Conservation (phyloP, 2,113 vertebrate species). For the Anthoscopus minutus region DNA sequence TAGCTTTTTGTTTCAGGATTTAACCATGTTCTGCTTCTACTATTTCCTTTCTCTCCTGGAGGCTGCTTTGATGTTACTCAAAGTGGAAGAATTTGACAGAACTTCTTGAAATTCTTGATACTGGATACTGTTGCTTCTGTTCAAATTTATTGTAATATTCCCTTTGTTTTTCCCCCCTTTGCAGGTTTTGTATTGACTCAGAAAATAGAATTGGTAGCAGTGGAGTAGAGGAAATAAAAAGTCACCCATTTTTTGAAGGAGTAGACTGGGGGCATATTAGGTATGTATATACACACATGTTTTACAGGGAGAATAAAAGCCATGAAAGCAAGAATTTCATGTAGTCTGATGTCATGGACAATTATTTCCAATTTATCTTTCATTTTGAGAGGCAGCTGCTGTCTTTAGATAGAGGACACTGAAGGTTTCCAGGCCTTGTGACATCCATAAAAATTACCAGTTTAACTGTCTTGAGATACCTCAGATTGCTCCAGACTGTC, state of each 20-base stretch:
- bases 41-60: neutral
- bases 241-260: slow-evolving; percentile 89
- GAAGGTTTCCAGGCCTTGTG: neutral
- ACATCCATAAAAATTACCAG: neutral
- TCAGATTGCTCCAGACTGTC: neutral
- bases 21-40: neutral
- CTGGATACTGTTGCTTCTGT: neutral
- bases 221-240: slow-evolving; percentile 94
- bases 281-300: slow-evolving; percentile 50
- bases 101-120: neutral
- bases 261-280: slow-evolving; percentile 99
- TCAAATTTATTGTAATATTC: neutral
- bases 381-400: neutral
- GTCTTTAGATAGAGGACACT: neutral
- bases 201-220: slow-evolving; percentile 91
- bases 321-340: neutral
- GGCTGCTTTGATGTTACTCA: neutral
- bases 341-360: neutral
- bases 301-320: neutral
- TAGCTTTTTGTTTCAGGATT: neutral
- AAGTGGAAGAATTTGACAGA: neutral
- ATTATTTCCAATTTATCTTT: neutral
- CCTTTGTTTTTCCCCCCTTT: neutral
- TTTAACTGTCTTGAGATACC: neutral
- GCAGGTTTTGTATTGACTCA: slow-evolving; percentile 89